Conservation (phyloP, 2,113 vertebrate genomes). For the Tursiops truncatus region DNA sequence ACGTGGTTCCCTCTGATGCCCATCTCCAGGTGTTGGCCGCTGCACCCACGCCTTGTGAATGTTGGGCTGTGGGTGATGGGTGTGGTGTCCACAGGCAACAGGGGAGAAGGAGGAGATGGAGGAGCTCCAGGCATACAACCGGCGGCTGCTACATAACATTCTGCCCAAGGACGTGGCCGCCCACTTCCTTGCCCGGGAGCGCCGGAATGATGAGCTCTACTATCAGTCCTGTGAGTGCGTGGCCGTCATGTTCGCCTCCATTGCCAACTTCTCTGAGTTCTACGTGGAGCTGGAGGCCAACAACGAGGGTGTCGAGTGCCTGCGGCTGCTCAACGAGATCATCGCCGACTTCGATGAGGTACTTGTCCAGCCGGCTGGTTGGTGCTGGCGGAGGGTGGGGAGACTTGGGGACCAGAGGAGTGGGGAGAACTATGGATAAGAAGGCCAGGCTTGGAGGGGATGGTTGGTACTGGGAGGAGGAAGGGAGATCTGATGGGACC, state of each 20-base stretch:
- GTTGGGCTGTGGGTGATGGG: conserved; percentile 27
- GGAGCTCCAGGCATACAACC: conserved; percentile 96
- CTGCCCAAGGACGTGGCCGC: conserved; percentile 96
- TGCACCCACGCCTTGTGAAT: not conserved
- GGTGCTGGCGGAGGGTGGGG: not conserved
- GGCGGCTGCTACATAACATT: conserved; percentile 96
- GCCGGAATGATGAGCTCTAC: conserved; percentile 95
- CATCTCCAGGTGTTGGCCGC: not conserved
- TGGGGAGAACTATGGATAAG: not conserved
- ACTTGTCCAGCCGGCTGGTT: not conserved
- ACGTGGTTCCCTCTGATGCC: not conserved
- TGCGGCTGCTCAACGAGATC: conserved; percentile 97
- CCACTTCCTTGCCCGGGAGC: conserved; percentile 94
- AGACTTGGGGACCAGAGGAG: not conserved
- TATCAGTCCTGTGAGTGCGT: conserved; percentile 98
- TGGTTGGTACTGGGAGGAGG: not conserved
- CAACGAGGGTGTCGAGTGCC: conserved; percentile 97
- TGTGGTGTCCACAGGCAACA: conserved; percentile 88
- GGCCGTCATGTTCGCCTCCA: conserved; percentile 98
- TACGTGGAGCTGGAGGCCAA: conserved; percentile 98
- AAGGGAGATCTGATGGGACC: not conserved
- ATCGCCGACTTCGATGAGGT: conserved; percentile 98
- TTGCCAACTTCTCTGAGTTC: conserved; percentile 98
- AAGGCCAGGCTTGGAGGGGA: not conserved
- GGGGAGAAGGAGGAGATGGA: conserved; percentile 99